Evolutionary conservation across 2,888 invertebrate genomes (phyloP), one percentile per base, ranked within the genome.

Genomic region (Cenopis cana): DNA sequence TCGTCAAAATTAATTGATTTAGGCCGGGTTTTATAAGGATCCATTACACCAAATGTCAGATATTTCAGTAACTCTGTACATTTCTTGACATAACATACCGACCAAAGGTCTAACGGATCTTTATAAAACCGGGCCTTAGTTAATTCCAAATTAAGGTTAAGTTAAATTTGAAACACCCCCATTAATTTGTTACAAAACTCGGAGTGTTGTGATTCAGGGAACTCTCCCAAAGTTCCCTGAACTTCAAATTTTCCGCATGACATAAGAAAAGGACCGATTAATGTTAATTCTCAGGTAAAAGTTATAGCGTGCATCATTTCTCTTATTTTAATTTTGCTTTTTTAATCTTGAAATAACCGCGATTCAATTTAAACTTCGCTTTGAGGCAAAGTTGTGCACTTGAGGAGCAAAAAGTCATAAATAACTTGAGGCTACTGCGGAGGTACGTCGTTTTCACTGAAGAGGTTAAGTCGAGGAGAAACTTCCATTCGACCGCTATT

Each of bases 261-360:
- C 64, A 38, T 54, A 52, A 54, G 54, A 14, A 52, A 52, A 54
- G 64, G 64, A 12, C 54, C 64, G 54, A 38, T 24, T 54, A 54
- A 64, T 64, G 64, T 20, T 64, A 64, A 64, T 64, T 54, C 38
- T 24, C 64, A 52, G 62, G 54, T 64, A 38, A 33, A 64, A 64
- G 54, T 38, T 52, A 14, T 36, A 33, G 20, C 36, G 52, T 52
- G 36, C 52, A 38, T 54, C 20, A 54, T 54, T 54, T 64, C 49
- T 49, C 46, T 46, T 60, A 57, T 57, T 60, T 46, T 17, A 14
- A 60, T 60, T 41, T 60, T 60, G 59, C 46, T 60, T 46, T 59
- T 60, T 60, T 60, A 41, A 59, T 59, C 38, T 38, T 59, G 59
- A 24, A 59, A 59, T 59, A 60, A 46, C 59, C 59, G 59, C 59